Evolutionary conservation across 2,888 invertebrate species (phyloP).

Genomic region (Auanema freiburgensis): DNA sequence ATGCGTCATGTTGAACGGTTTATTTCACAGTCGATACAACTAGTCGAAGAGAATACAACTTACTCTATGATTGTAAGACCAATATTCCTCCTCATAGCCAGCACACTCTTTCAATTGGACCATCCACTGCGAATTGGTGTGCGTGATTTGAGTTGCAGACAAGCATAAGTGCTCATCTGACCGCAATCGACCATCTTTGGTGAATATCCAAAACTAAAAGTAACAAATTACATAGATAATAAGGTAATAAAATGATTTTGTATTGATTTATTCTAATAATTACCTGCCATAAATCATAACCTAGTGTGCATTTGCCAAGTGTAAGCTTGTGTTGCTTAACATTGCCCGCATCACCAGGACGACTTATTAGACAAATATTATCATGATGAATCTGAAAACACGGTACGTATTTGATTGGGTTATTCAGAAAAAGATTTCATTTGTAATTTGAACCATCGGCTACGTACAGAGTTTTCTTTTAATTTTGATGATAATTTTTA

Average conservation of each 20-base stretch:
- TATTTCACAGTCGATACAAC: neutral
- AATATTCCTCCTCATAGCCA: constrained; percentile 56
- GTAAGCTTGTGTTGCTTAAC: constrained; percentile 51
- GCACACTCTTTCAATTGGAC: constrained; percentile 63
- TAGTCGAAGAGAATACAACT: neutral
- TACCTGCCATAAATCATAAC: constrained; percentile 65
- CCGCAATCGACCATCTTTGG: constrained; percentile 50
- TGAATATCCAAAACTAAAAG: constrained; percentile 62
- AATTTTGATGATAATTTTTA: too few relatives aligned
- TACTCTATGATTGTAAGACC: constrained; percentile 32
- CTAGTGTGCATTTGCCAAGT: constrained; percentile 57
- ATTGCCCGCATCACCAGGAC: constrained; percentile 51
- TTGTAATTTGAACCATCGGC: constrained; percentile 3
- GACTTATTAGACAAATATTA: constrained; percentile 50
- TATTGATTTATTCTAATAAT: neutral
- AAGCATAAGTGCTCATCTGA: constrained; percentile 63
- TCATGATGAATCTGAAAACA: constrained; percentile 18
- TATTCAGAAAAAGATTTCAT: neutral
- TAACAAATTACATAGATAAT: neutral
- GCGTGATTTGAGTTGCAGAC: constrained; percentile 36
- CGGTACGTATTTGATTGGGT: constrained; percentile 12
- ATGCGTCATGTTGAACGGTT: too few relatives aligned
- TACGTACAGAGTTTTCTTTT: too few relatives aligned
- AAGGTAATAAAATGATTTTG: constrained; percentile 20
- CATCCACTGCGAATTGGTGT: constrained; percentile 47